Conservation (phyloP, 1,140 invertebrate genomes). For the Mya arenaria region DNA sequence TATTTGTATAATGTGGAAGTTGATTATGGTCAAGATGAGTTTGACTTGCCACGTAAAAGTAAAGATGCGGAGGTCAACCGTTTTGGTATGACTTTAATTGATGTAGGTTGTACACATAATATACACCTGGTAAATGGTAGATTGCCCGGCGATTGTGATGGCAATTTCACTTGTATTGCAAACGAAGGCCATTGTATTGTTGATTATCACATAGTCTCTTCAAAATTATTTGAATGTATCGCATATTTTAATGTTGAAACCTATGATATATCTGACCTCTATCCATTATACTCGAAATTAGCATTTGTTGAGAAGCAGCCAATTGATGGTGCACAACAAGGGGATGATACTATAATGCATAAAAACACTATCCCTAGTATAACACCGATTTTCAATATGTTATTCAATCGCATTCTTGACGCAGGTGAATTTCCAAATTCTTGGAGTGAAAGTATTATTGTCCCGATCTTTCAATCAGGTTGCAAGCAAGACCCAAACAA, state of each 20-base stretch:
- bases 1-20: not conserved
- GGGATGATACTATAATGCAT: no score
- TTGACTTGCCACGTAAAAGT: not conserved
- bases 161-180: not conserved
- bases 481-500: no score
- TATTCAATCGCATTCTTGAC: no score
- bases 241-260: not conserved
- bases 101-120: not conserved
- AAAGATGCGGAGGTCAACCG: not conserved
- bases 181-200: not conserved
- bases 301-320: no score
- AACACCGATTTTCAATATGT: no score
- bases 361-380: no score
- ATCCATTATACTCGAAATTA: not conserved
- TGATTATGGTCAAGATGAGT: not conserved
- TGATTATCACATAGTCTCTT: not conserved
- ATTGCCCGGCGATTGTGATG: not conserved
- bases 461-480: no score
- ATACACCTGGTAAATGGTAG: not conserved
- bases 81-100: not conserved
- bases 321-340: no score
- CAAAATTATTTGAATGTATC: constrained; percentile 2
- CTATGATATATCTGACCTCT: not conserved
- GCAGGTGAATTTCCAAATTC: no score
- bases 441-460: no score